Conservation (phyloP, 2,888 invertebrate species). For the Leptinotarsa tumamoca region DNA sequence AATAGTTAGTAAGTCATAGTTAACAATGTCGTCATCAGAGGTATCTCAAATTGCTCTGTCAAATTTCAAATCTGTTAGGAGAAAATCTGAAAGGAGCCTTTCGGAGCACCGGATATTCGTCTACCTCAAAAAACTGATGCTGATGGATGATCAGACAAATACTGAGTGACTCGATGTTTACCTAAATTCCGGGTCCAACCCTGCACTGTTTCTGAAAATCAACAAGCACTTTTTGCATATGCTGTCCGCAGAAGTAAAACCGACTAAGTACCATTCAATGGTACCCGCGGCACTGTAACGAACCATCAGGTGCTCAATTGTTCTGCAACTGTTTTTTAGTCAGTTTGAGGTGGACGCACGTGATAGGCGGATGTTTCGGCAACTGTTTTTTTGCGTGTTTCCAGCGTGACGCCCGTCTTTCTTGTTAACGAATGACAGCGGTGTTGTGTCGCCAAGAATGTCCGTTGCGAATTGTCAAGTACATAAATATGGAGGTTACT, state of each 20-base stretch:
- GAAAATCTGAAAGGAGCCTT: too few species aligned
- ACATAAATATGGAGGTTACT: neutral
- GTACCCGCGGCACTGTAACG: conserved; percentile 16
- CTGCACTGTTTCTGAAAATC: neutral
- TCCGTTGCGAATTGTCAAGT: neutral
- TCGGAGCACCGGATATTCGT: too few species aligned
- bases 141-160: too few species aligned
- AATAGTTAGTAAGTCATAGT: too few species aligned
- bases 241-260: conserved; percentile 26
- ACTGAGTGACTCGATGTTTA: too few species aligned
- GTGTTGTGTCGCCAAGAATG: conserved; percentile 8
- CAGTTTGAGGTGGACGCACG: conserved; percentile 34
- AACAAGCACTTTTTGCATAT: conserved; percentile 31
- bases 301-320: conserved; percentile 33
- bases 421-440: conserved; percentile 39
- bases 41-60: too few species aligned
- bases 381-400: conserved; percentile 33
- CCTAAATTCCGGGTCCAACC: neutral
- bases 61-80: too few species aligned
- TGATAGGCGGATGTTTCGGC: conserved; percentile 40
- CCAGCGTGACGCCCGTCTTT: conserved; percentile 31
- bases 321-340: conserved; percentile 29
- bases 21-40: too few species aligned
- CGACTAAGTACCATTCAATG: conserved; percentile 11
- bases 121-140: too few species aligned